These are phyloP conservation scores for Oryzias curvinotus DNA, from an alignment of 2,113 vertebrate genomes.

Conservation along the genomic window DNA sequence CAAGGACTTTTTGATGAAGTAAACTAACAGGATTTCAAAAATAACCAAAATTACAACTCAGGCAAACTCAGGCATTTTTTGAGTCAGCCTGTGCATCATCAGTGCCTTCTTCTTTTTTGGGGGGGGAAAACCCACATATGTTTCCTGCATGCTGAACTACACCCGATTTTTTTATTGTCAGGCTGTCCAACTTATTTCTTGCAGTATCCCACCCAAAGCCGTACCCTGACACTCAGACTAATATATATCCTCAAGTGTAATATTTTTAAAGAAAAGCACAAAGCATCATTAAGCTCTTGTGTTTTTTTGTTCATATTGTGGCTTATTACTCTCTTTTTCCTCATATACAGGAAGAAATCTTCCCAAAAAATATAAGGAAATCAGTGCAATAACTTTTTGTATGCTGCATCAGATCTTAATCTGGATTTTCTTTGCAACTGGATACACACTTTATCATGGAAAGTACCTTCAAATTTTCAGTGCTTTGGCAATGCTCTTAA, in stretches of 20 bases:
- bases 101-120: constrained; percentile 82
- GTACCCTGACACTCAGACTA: constrained; percentile 43
- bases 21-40: constrained; percentile 29
- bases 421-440: constrained; percentile 75
- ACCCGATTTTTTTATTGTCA: constrained; percentile 67
- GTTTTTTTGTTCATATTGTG: constrained; percentile 63
- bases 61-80: too few species aligned
- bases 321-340: constrained; percentile 78
- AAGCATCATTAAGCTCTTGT: neutral
- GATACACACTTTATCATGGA: constrained; percentile 60
- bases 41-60: too few species aligned
- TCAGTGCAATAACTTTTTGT: constrained; percentile 86
- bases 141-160: constrained; percentile 69
- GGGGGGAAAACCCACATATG: constrained; percentile 64
- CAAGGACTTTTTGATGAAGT: too few species aligned
- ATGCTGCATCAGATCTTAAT: constrained; percentile 79
- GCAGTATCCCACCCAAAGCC: constrained; percentile 61
- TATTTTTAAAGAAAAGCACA: neutral
- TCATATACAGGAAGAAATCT: constrained; percentile 88
- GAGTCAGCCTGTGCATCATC: constrained; percentile 64
- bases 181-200: constrained; percentile 49
- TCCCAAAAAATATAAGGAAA: constrained; percentile 88
- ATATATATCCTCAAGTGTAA: constrained; percentile 77
- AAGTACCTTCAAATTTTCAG: constrained; percentile 57
- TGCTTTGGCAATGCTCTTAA: constrained; percentile 64